Evolutionary conservation across 2,113 vertebrate species (phyloP), one percentile per base, ranked within the genome.

Genomic region (Rattus rattus): DNA sequence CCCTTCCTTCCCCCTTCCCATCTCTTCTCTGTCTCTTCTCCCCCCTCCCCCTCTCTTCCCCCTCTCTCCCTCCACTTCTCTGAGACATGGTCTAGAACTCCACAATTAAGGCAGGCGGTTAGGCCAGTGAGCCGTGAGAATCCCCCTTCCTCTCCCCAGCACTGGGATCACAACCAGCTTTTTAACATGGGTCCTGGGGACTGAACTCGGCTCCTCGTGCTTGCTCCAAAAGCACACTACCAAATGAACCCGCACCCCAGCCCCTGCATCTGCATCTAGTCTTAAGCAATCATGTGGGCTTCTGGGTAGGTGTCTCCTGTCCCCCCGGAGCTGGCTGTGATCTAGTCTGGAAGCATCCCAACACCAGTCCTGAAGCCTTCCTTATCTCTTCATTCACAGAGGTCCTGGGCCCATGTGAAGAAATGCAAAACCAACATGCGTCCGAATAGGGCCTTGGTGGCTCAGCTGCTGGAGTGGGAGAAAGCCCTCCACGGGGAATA

Each of bases 401-500:
- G 98, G 47, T 98, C 99, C 77, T 99, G 99, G 99, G 87, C 1
- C 33, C 92, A 98, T 0, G 77, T 99, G 88, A 98, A 98, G 92
- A 98, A 98, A 65, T 99, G 99, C 96, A 99, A 99, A 97, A 91
- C 63, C 20, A 98, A 97, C 96, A 98, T 99, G 98, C 98, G 98
- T 61, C 99, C 99, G 2, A 98, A 99, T 89, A 96, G 97, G 0
- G 98, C 98, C 30, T 98, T 99, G 94, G 98, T 99, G 72, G 94
- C 98, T 67, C 99, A 99, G 98, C 99, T 99, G 59, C 98, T 98
- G 0, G 97, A 98, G 49, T 99, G 99, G 99, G 99, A 99, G 97
- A 90, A 97, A 67, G 91, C 90, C 11, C 63, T 98, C 89, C 93
- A 97, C 0, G 97, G 98, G 30, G 54, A 13, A 1, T 77, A 19